These are phyloP conservation scores for Saturnia pavonia DNA, from an alignment of 2,888 invertebrate genomes.

Conservation along the genomic window DNA sequence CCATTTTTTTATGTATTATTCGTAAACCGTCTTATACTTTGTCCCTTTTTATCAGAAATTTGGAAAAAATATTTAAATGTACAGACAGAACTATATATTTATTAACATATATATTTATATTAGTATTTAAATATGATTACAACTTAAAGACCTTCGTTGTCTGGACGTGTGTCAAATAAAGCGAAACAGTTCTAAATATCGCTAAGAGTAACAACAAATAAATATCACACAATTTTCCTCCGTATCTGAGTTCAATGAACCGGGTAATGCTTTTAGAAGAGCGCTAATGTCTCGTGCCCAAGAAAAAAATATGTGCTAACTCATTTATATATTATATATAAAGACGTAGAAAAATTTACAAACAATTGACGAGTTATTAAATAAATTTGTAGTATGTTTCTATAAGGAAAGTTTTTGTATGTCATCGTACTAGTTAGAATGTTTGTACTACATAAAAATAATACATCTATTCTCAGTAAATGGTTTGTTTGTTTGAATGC, in stretches of 20 bases:
- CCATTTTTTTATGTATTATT: no score
- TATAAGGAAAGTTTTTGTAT: slow-evolving; percentile 12
- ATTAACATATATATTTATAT: no score
- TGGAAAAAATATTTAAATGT: no score
- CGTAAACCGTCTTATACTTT: no score
- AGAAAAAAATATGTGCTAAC: slow-evolving; percentile 16
- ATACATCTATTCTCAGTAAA: no score
- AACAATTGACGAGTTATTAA: slow-evolving; percentile 13
- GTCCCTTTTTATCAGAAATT: no score
- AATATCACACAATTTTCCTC: slow-evolving; percentile 15
- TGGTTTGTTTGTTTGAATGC: no score
- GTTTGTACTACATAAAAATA: background rate
- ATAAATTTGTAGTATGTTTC: slow-evolving; percentile 18
- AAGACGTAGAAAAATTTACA: slow-evolving; percentile 16
- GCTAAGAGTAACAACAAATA: slow-evolving; percentile 17
- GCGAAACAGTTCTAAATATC: slow-evolving; percentile 1
- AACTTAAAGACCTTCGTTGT: background rate
- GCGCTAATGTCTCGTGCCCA: slow-evolving; percentile 16
- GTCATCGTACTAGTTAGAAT: background rate
- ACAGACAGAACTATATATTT: no score
- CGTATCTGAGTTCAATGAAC: slow-evolving; percentile 5
- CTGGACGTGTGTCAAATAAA: background rate
- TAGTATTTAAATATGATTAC: background rate
- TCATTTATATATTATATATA: slow-evolving; percentile 20
- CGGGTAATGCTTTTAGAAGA: slow-evolving; percentile 6